These are phyloP conservation scores for Discoglossus pictus DNA, from an alignment of 2,797 vertebrate species.

Conservation along the genomic window DNA sequence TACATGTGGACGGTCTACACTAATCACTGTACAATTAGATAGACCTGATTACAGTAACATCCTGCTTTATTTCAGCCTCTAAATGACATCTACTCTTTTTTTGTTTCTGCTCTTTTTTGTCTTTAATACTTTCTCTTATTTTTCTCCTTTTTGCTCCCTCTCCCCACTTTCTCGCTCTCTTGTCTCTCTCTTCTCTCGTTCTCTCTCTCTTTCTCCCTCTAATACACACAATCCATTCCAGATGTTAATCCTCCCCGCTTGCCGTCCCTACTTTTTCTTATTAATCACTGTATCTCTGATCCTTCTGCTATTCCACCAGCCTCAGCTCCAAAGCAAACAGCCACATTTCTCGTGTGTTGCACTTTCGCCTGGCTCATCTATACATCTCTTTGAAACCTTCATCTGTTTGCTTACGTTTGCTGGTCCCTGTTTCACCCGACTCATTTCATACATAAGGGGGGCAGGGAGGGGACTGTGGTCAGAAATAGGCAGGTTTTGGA, in stretches of 20 bases:
- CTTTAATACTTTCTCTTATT: too few species aligned
- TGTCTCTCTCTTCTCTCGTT: not conserved
- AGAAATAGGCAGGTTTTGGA: slow-evolving; percentile 18
- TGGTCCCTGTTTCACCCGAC: slow-evolving; percentile 34
- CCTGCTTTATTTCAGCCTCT: too few species aligned
- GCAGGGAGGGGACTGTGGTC: not conserved
- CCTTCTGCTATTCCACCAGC: slow-evolving; percentile 30
- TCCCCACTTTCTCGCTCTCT: not conserved
- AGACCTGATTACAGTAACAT: too few species aligned
- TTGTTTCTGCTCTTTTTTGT: too few species aligned
- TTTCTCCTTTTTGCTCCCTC: not conserved
- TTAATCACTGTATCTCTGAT: slow-evolving; percentile 19
- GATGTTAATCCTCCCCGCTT: slow-evolving; percentile 14
- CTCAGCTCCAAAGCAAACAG: slow-evolving; percentile 66
- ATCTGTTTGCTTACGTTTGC: slow-evolving; percentile 28
- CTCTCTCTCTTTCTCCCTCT: too few species aligned
- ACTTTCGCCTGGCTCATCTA: slow-evolving; percentile 10
- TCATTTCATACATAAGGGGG: slow-evolving; percentile 47
- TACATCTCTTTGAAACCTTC: slow-evolving; percentile 29
- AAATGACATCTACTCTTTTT: too few species aligned
- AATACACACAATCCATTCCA: slow-evolving; percentile 24
- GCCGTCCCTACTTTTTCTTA: not conserved
- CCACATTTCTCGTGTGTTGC: not conserved
- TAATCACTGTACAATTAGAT: too few species aligned
- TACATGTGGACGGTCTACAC: too few species aligned